phyloP scores from a whole-genome alignment of 2,113 vertebrate genomes.

The Pygoscelis adeliae region DNA sequence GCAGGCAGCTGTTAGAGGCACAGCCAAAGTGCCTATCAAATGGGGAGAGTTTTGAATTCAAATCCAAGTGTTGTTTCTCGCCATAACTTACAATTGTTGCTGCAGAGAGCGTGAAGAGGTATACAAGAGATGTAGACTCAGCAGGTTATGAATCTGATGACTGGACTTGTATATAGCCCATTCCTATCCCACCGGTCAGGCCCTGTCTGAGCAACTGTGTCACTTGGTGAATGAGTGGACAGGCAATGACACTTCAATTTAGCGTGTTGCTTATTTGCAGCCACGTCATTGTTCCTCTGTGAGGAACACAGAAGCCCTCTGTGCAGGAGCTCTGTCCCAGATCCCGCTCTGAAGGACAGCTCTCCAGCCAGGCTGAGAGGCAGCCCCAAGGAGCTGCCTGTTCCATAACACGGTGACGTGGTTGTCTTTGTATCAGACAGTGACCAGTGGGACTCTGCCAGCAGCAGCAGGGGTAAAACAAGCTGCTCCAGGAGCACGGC shows the following conservation, averaged over 20 bases:
- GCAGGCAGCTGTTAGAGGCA: background rate
- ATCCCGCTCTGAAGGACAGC: background rate
- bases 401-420: fast-evolving
- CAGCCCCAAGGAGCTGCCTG: background rate
- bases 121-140: background rate
- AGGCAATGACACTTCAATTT: background rate
- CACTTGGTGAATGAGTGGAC: background rate
- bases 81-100: background rate
- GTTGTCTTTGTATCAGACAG: background rate
- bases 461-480: background rate
- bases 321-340: background rate
- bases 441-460: background rate
- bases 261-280: background rate
- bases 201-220: background rate
- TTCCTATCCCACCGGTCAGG: background rate
- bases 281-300: background rate
- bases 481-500: background rate
- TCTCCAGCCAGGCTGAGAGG: background rate
- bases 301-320: background rate
- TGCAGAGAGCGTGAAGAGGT: background rate
- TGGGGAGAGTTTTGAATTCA: background rate
- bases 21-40: background rate
- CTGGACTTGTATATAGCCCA: background rate
- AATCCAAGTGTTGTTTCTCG: background rate
- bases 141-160: background rate